phyloP scores from a whole-genome alignment of 2,797 vertebrate genomes.

The Macrochelys suwanniensis region DNA sequence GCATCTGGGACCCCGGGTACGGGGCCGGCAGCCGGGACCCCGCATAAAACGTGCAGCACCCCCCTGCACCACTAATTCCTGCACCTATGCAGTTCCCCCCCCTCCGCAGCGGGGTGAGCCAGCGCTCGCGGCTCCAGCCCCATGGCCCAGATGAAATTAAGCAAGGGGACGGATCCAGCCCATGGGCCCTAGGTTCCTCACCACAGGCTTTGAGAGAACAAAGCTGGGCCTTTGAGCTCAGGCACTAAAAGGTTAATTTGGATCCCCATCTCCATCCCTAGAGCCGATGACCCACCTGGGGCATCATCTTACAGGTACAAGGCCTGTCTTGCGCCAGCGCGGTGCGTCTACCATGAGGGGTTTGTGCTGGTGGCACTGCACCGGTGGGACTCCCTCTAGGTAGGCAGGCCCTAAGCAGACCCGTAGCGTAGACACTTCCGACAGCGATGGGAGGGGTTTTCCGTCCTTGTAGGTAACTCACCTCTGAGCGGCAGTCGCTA shows the following conservation, averaged over 20 bases:
- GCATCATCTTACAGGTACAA: neutral
- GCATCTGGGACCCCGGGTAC: too few relatives aligned
- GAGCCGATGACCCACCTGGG: neutral
- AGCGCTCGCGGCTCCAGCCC: too few relatives aligned
- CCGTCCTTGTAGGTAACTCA: neutral
- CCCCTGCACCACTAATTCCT: too few relatives aligned
- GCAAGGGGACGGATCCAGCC: too few relatives aligned
- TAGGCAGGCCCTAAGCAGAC: neutral
- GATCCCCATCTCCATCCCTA: neutral
- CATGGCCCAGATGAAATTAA: too few relatives aligned
- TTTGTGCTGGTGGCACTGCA: neutral
- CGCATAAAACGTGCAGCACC: too few relatives aligned
- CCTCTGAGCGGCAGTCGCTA: neutral
- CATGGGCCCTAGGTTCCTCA: too few relatives aligned
- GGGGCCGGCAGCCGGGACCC: too few relatives aligned
- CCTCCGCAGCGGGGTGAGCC: too few relatives aligned
- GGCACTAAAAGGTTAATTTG: neutral
- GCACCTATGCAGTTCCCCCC: too few relatives aligned
- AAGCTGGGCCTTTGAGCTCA: neutral
- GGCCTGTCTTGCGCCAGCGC: too few relatives aligned
- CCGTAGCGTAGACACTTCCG: neutral
- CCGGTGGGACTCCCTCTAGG: neutral
- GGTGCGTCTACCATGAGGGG: neutral
- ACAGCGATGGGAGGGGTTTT: too few relatives aligned
- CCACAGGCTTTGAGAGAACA: neutral